Evolutionary conservation across 2,113 vertebrate species (phyloP).

Genomic region (Odobenus rosmarus): DNA sequence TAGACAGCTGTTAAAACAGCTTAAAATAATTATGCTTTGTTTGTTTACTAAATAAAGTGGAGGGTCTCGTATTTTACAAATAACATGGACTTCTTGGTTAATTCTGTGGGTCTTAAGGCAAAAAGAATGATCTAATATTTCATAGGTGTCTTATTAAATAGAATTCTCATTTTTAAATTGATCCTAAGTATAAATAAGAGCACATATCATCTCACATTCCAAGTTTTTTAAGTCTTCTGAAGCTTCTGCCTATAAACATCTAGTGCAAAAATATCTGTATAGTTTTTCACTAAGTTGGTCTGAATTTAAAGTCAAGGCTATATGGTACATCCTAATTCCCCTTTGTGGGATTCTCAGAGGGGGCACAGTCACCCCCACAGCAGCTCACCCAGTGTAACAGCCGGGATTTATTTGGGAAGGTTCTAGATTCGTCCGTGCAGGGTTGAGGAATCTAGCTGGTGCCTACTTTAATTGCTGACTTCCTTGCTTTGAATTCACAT

Average conservation of each 20-base stretch:
- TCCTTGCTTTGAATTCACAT: not conserved
- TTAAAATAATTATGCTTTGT: not conserved
- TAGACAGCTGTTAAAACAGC: not conserved
- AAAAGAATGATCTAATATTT: constrained; percentile 24
- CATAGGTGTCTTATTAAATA: not conserved
- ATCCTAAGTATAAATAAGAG: not conserved
- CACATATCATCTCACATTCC: not conserved
- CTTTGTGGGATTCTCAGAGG: not conserved
- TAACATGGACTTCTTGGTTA: not conserved
- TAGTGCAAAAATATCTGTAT: not conserved
- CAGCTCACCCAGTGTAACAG: not conserved
- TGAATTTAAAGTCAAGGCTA: not conserved
- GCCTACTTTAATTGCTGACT: not conserved
- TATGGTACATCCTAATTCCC: not conserved
- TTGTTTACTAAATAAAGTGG: not conserved
- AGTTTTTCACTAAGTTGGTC: not conserved
- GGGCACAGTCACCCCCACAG: not conserved
- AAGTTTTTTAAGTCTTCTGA: not conserved
- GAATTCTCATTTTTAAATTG: not conserved
- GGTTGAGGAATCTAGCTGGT: not conserved
- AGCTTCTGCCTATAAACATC: not conserved
- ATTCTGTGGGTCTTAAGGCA: not conserved
- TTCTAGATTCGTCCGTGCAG: not conserved
- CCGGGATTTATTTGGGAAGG: not conserved
- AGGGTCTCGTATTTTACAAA: not conserved